phyloP scores from a whole-genome alignment of 1,140 invertebrate species.

The Drosophila biarmipes region DNA sequence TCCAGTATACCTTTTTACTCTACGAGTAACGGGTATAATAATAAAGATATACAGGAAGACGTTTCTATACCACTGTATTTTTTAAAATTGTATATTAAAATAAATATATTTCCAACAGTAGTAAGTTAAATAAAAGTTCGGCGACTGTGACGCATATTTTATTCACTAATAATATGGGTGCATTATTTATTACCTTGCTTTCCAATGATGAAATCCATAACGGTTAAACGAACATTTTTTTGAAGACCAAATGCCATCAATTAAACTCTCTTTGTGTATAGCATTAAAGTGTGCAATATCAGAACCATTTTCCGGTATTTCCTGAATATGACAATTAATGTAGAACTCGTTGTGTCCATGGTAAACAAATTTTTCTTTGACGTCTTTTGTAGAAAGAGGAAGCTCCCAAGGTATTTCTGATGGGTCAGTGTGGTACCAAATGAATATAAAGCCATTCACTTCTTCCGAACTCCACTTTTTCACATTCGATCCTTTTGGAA shows the following conservation, averaged over 20 bases:
- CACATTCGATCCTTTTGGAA: slow-evolving; percentile 87
- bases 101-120: too few species aligned
- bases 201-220: slow-evolving; percentile 64
- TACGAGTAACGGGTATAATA: too few species aligned
- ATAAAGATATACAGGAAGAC: too few species aligned
- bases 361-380: slow-evolving; percentile 87
- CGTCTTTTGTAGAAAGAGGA: slow-evolving; percentile 86
- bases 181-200: slow-evolving; percentile 56
- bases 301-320: slow-evolving; percentile 96
- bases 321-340: slow-evolving; percentile 92
- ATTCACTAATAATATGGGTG: too few species aligned
- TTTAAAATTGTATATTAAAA: too few species aligned
- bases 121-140: too few species aligned
- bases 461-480: slow-evolving; percentile 89
- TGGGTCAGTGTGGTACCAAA: slow-evolving; percentile 93
- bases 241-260: slow-evolving; percentile 82
- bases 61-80: too few species aligned
- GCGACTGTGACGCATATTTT: too few species aligned
- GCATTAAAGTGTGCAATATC: slow-evolving; percentile 92
- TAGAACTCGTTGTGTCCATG: slow-evolving; percentile 91
- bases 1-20: too few species aligned
- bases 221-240: slow-evolving; percentile 10
- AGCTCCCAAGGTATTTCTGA: slow-evolving; percentile 89
- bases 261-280: slow-evolving; percentile 88
- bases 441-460: slow-evolving; percentile 90